phyloP scores from a whole-genome alignment of 2,113 vertebrate genomes.

The Rhea americana region DNA sequence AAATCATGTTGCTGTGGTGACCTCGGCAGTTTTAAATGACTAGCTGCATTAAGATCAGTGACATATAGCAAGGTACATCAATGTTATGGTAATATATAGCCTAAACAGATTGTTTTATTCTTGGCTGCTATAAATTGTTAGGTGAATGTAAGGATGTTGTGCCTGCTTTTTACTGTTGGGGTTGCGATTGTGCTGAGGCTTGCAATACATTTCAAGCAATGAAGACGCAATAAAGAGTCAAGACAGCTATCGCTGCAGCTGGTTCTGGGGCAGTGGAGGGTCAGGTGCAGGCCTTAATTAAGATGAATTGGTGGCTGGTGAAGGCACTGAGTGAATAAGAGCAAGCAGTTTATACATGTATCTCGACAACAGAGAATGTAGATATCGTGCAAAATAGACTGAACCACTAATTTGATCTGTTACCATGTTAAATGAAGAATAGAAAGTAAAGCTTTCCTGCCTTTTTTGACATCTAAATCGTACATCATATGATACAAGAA shows the following conservation, averaged over 20 bases:
- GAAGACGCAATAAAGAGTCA: background rate
- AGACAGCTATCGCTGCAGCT: constrained; percentile 13
- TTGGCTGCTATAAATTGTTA: background rate
- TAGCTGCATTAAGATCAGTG: background rate
- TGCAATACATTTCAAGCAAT: background rate
- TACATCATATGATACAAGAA: background rate
- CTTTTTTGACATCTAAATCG: background rate
- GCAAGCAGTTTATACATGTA: background rate
- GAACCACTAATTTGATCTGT: background rate
- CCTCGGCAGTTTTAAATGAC: constrained; percentile 52
- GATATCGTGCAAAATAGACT: background rate
- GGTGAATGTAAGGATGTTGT: background rate
- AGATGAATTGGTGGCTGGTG: constrained; percentile 22
- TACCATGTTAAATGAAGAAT: background rate
- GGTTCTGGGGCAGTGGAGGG: constrained; percentile 3
- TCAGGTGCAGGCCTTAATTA: constrained; percentile 31
- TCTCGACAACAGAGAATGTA: background rate
- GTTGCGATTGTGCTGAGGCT: background rate
- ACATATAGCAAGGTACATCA: background rate
- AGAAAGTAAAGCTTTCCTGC: background rate
- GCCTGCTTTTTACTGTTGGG: background rate
- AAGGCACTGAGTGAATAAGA: background rate
- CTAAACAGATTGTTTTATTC: background rate
- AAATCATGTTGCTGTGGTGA: constrained; percentile 49
- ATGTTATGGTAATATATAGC: background rate